phyloP scores from a whole-genome alignment of 1,140 invertebrate genomes.

The Cotesia chilonis region DNA sequence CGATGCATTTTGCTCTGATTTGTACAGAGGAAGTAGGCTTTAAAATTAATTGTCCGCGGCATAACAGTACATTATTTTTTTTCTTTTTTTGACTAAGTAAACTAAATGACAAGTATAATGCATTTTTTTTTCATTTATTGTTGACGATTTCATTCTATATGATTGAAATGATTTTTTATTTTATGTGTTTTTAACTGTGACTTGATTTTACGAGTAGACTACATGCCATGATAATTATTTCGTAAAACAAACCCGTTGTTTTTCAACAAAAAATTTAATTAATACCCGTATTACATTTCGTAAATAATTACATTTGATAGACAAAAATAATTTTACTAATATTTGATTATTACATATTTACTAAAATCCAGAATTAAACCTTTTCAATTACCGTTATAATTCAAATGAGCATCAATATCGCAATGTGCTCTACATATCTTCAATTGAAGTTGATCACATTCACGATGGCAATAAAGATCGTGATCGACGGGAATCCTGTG shows the following conservation, averaged over 20 bases:
- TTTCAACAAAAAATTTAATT: too few relatives aligned
- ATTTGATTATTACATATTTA: neutral
- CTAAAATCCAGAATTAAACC: neutral
- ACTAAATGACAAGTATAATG: neutral
- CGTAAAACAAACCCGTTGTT: too few relatives aligned
- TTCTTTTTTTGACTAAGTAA: neutral
- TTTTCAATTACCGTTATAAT: neutral
- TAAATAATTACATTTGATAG: too few relatives aligned
- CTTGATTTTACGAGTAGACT: too few relatives aligned
- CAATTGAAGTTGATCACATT: slow-evolving; percentile 17
- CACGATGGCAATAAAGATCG: slow-evolving; percentile 21
- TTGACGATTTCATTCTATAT: neutral
- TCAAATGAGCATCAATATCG: neutral
- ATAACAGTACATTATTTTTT: neutral
- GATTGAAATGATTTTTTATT: too few relatives aligned
- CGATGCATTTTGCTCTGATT: slow-evolving; percentile 25
- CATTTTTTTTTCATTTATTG: neutral
- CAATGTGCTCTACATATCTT: slow-evolving; percentile 17
- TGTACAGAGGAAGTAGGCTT: slow-evolving; percentile 4
- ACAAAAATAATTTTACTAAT: too few relatives aligned
- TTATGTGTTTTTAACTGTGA: too few relatives aligned
- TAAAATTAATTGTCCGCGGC: neutral
- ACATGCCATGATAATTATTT: too few relatives aligned
- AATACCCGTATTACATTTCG: too few relatives aligned
- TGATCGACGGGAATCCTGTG: slow-evolving; percentile 14